Evolutionary conservation across 2,888 invertebrate genomes (phyloP), one percentile per base, ranked within the genome.

Genomic region (Andrena hattorfiana): DNA sequence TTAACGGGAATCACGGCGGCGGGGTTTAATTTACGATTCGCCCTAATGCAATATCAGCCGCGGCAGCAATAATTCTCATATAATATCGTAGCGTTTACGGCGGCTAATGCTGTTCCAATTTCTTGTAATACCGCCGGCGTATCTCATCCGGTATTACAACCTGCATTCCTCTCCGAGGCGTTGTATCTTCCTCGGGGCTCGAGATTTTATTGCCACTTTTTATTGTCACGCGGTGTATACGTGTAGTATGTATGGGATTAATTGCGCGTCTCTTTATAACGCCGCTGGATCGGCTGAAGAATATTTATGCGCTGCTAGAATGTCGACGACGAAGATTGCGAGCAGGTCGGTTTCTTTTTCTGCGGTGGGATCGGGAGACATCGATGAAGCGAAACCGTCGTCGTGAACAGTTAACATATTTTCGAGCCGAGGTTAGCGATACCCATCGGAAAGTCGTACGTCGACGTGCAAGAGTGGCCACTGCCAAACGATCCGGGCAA

Each of bases 101-200:
- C 69, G 68, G 82, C 68, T 76, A 72, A 81, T 81, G 82, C 77
- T 54, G 82, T 83, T 82, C 77, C 83, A 81, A 81, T 81, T 83
- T 82, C 82, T 82, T 81, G 77, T 77, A 83, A 82, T 83, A 83
- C 69, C 77, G 72, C 82, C n/a, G 49, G 68, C 83, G 77, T 81
- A 68, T 73, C 82, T 77, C 82, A 69, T 83, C 83, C 76, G 68
- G 71, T 71, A 82, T 83, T 76, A 81, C 66, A 83, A 83, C 76
- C 81, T 68, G 77, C 66, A 83, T 83, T 83, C 82, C 77, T 66
- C 60, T 49, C 32, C 26, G 49, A 51, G 62, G 62, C 75, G 68
- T 75, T 68, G 75, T 23, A 68, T 60, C 68, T 49, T 67, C 60
- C 62, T 23, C 60, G 16, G 72, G 10, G n/a, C 59, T 26, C 60